Conservation (phyloP, 2,888 invertebrate genomes). For the Agonopterix arenella region DNA sequence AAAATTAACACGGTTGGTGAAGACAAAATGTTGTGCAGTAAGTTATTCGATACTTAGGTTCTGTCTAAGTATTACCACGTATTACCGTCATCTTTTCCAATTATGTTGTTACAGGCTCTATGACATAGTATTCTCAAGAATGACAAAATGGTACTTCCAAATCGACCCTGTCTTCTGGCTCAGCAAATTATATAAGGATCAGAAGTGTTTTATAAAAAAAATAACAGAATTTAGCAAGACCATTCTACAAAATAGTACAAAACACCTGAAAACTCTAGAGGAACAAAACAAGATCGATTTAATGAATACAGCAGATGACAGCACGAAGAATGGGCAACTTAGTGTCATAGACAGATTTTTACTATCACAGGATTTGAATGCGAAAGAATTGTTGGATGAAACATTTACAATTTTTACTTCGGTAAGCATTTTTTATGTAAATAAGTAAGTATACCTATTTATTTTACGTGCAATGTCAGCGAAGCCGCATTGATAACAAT, state of each 20-base stretch:
- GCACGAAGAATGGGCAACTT: slow-evolving; percentile 31
- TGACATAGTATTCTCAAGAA: slow-evolving; percentile 43
- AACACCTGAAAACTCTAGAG: slow-evolving; percentile 25
- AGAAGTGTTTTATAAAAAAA: slow-evolving; percentile 22
- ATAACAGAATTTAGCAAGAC: slow-evolving; percentile 22
- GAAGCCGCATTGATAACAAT: too few relatives aligned
- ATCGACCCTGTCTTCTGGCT: slow-evolving; percentile 49
- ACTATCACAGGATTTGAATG: slow-evolving; percentile 38
- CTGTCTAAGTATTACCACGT: too few relatives aligned
- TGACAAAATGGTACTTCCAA: slow-evolving; percentile 62
- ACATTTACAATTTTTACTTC: slow-evolving; percentile 60
- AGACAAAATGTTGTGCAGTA: too few relatives aligned
- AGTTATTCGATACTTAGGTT: too few relatives aligned
- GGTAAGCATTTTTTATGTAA: slow-evolving; percentile 27
- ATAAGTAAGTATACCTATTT: too few relatives aligned
- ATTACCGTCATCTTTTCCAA: too few relatives aligned
- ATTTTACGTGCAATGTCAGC: too few relatives aligned
- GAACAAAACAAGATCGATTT: slow-evolving; percentile 20
- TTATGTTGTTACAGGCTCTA: slow-evolving; percentile 36
- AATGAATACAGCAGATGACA: slow-evolving; percentile 35
- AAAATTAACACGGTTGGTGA: too few relatives aligned
- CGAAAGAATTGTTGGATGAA: slow-evolving; percentile 35
- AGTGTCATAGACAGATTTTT: slow-evolving; percentile 59
- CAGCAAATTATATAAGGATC: slow-evolving; percentile 17
- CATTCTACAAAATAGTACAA: slow-evolving; percentile 29